Evolutionary conservation across 2,797 vertebrate genomes (phyloP), one percentile per base, ranked within the genome.

Genomic region (Cynopterus sphinx): DNA sequence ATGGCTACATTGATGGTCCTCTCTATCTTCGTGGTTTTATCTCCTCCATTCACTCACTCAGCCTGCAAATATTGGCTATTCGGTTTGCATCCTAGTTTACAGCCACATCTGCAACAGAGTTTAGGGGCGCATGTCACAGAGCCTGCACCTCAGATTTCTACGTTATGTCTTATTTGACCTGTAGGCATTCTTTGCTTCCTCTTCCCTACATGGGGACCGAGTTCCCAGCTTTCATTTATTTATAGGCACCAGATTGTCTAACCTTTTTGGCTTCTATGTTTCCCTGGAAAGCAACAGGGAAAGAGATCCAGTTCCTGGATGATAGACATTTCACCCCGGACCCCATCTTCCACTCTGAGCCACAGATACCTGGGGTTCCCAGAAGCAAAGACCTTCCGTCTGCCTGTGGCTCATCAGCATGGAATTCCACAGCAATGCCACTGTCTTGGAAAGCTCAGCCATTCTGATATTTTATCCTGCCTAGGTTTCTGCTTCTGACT

Each of bases 211-310:
- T 10, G 31, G 39, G 7, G 16, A 51, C 17, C 3, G 0, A 73
- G 61, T 53, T 46, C 9, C 9, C 4, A 1, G 8, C 43, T 75
- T 28, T 31, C 22, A 9, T 63, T 59, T 61, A 10, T 53, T 61
- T 26, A 11, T 21, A 75, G 61, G 21, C 61, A 33, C 11, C 61
- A 83, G 67, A 55, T 65, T 81, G 36, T 51, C 63, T 93, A 55
- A 74, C 67, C 49, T 55, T 33, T 49, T 41, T 21, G 4, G 7
- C 7, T 59, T n/a, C 51, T 15, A 6, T 43, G 49, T 85, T 85
- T 94, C 70, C 91, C 89, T 82, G 49, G 77, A 93, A 96, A 97
- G 55, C 83, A 87, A 49, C 33, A 61, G 26, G 65, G n/a, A 68
- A 73, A 55, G 12, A 17, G 19, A 43, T 71, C 31, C 53, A 90